phyloP scores from a whole-genome alignment of 2,888 invertebrate species.

The Erebia aethiops region DNA sequence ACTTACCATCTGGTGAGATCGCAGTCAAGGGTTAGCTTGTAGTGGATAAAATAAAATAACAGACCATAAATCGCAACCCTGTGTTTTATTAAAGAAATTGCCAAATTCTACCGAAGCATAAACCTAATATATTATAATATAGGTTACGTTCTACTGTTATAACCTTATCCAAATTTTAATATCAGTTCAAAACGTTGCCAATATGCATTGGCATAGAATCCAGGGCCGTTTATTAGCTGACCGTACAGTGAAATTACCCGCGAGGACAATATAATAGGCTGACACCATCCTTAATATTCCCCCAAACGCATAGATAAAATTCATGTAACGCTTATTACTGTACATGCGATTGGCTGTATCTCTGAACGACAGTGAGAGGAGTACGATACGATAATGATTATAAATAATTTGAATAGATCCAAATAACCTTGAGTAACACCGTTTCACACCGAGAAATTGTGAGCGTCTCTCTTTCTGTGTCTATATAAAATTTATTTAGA shows the following conservation, averaged over 20 bases:
- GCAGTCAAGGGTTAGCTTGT: too few species aligned
- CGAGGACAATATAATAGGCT: slow-evolving; percentile 31
- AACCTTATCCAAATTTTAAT: slow-evolving; percentile 28
- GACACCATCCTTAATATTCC: slow-evolving; percentile 24
- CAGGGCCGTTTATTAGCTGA: slow-evolving; percentile 24
- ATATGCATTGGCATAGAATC: slow-evolving; percentile 11
- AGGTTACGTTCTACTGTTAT: slow-evolving; percentile 1
- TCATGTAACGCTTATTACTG: slow-evolving; percentile 36
- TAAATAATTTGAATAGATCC: too few species aligned
- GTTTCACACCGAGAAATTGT: too few species aligned
- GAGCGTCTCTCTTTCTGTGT: too few species aligned
- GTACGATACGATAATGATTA: not conserved
- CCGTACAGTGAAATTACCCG: slow-evolving; percentile 25
- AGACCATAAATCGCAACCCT: too few species aligned
- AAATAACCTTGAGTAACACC: too few species aligned
- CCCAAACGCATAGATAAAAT: slow-evolving; percentile 38
- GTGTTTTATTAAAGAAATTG: not conserved
- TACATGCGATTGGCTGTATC: slow-evolving; percentile 9
- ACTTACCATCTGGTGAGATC: too few species aligned
- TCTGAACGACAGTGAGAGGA: not conserved
- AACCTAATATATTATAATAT: not conserved
- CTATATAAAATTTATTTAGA: too few species aligned
- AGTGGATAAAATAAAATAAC: too few species aligned
- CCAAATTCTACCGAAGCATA: not conserved
- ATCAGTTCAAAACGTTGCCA: slow-evolving; percentile 18